These are phyloP conservation scores for Chironex yamaguchii DNA, from an alignment of 30 jellyfish, hydroid and myxozoan species.

Conservation along the genomic window DNA sequence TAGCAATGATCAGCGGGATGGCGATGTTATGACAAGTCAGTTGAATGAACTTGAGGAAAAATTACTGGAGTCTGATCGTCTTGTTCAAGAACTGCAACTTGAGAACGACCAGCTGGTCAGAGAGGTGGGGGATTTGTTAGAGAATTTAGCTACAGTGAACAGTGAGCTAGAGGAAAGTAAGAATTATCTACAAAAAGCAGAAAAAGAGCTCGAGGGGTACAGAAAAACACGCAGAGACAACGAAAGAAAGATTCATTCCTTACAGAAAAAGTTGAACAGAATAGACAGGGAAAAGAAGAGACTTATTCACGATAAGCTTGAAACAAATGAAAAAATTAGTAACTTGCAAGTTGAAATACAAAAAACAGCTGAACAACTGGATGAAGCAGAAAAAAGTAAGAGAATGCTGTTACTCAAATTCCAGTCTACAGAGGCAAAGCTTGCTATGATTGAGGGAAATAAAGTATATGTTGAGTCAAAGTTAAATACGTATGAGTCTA, in stretches of 20 bases:
- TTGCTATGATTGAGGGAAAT: slow-evolving; percentile 86
- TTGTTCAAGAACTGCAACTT: slow-evolving; percentile 73
- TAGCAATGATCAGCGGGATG: slow-evolving; percentile 56
- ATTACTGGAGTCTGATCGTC: slow-evolving; percentile 72
- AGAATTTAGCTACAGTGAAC: slow-evolving; percentile 57
- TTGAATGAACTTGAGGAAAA: slow-evolving; percentile 80
- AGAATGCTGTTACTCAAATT: slow-evolving; percentile 87
- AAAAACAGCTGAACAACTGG: slow-evolving; percentile 51
- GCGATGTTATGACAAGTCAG: slow-evolving; percentile 52
- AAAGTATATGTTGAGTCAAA: slow-evolving; percentile 86
- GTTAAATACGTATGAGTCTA: slow-evolving; percentile 26
- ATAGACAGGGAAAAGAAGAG: slow-evolving; percentile 87
- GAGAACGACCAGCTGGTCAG: slow-evolving; percentile 76
- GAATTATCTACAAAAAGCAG: slow-evolving; percentile 34
- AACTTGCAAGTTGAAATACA: slow-evolving; percentile 49
- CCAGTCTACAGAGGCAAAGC: slow-evolving; percentile 96
- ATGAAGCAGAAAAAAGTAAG: slow-evolving; percentile 71
- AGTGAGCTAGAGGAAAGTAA: slow-evolving; percentile 64
- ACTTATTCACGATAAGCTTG: slow-evolving; percentile 53
- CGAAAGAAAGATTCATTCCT: slow-evolving; percentile 77
- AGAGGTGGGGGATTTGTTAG: slow-evolving; percentile 74
- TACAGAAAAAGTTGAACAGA: slow-evolving; percentile 70
- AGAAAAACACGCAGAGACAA: slow-evolving; percentile 61
- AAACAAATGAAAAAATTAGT: slow-evolving; percentile 71
- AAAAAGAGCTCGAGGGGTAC: slow-evolving; percentile 51